phyloP scores from a whole-genome alignment of 2,797 vertebrate species.

The Pterois miles region DNA sequence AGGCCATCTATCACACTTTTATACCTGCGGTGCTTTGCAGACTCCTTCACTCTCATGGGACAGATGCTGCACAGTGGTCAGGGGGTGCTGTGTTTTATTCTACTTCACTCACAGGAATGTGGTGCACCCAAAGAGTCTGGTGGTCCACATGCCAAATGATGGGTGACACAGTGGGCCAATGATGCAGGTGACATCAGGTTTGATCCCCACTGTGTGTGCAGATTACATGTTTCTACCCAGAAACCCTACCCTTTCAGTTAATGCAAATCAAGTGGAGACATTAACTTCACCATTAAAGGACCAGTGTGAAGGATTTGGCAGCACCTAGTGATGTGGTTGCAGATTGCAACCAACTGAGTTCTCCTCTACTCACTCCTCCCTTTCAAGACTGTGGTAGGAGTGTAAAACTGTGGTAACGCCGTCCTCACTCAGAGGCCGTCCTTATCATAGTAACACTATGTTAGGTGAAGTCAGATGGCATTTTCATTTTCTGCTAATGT shows the following conservation, averaged over 20 bases:
- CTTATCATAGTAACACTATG: no score
- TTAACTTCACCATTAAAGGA: background rate
- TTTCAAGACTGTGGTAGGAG: no score
- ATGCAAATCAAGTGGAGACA: background rate
- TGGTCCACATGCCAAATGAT: background rate
- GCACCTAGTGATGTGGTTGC: no score
- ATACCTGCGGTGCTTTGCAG: constrained; percentile 10
- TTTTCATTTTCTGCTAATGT: no score
- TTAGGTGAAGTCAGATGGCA: no score
- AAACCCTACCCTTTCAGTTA: no score
- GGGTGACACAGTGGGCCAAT: background rate
- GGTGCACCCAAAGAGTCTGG: background rate
- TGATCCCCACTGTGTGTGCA: background rate
- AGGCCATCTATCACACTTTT: constrained; percentile 27
- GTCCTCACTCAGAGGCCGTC: no score
- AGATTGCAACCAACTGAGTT: no score
- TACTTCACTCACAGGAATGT: background rate
- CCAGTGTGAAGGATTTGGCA: no score
- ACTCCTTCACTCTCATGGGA: background rate
- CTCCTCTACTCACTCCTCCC: no score
- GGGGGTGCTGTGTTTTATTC: background rate
- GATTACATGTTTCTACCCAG: background rate
- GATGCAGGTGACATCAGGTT: background rate
- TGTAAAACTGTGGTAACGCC: no score
- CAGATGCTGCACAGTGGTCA: background rate